phyloP scores from a whole-genome alignment of 1,140 invertebrate species.

The Maconellicoccus hirsutus region DNA sequence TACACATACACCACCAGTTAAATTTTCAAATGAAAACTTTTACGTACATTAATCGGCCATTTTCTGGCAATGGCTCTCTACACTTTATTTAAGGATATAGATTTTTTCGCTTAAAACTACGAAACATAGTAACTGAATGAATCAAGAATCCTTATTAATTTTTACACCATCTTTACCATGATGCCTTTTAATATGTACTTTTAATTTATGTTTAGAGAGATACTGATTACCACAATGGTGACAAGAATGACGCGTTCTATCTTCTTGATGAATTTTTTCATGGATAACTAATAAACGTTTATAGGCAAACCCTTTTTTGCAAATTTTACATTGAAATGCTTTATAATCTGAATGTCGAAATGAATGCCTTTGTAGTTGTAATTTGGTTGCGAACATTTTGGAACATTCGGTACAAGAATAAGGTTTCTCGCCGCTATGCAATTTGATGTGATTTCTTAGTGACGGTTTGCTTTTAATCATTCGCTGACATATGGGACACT shows the following conservation, averaged over 20 bases:
- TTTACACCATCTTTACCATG: no score
- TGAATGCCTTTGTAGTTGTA: neutral
- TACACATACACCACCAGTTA: no score
- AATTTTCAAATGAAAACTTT: no score
- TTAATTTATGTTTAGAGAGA: neutral
- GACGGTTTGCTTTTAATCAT: conserved; percentile 86
- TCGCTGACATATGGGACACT: conserved; percentile 76
- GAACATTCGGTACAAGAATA: conserved; percentile 65
- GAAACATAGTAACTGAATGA: no score
- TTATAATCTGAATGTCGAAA: conserved; percentile 28
- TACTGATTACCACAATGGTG: neutral
- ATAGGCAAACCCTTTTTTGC: conserved; percentile 43
- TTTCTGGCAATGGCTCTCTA: no score
- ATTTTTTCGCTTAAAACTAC: no score
- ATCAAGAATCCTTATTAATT: no score
- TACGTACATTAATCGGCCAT: no score
- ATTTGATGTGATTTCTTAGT: conserved; percentile 70
- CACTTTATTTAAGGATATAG: no score
- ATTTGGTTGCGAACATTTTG: conserved; percentile 76
- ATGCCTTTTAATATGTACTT: neutral
- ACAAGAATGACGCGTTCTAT: neutral
- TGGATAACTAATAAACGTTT: conserved; percentile 44
- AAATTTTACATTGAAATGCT: conserved; percentile 40
- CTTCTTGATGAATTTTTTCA: conserved; percentile 41
- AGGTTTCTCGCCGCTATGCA: conserved; percentile 60